Evolutionary conservation across 2,113 vertebrate genomes (phyloP), one percentile per base, ranked within the genome.

Genomic region (Mixornis gularis): DNA sequence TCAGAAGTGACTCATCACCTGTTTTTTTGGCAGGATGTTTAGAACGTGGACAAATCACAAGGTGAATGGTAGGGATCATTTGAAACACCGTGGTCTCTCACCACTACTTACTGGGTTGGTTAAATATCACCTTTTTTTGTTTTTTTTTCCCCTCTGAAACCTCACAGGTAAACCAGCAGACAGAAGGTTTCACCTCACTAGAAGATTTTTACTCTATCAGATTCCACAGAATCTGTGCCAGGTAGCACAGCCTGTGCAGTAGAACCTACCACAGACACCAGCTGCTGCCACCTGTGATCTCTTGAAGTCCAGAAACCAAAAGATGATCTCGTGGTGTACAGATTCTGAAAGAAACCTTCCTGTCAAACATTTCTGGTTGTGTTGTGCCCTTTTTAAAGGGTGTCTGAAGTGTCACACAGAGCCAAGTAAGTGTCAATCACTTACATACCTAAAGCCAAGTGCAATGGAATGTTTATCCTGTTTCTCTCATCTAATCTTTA

Each of bases 1-100:
- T 97, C 96, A 97, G 81, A 79, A 87, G 72, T 97, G 96, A 97
- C 85, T 96, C 95, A 97, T 80, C 85, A 92, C 70, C 84, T 94
- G 71, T 3, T 83, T 96, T 94, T 94, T 96, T 97, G 96, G 96
- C 96, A 96, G 84, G 74, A 32, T 85, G 38, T 60, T 89, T 90
- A 92, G 88, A 91, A 82, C 69, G 71, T 85, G 93, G 81, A 82
- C 91, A 92, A 97, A 92, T 51, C 65, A 90, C 94, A 96, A 97
- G 88, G 93, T 95, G 95, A 96, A 82, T 8, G 32, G 52, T 38
- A 84, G 76, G 59, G 87, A 87, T 89, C 18, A 56, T 86, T 68
- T 82, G 69, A 92, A 89, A 86, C 43, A 22, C 58, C 5, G 0
- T 53, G 41, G 24, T 43, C 25, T 89, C n/a, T 60, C 38, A 46